These are phyloP conservation scores for Tribolium castaneum DNA, from an alignment of 1,140 invertebrate species.

Conservation along the genomic window DNA sequence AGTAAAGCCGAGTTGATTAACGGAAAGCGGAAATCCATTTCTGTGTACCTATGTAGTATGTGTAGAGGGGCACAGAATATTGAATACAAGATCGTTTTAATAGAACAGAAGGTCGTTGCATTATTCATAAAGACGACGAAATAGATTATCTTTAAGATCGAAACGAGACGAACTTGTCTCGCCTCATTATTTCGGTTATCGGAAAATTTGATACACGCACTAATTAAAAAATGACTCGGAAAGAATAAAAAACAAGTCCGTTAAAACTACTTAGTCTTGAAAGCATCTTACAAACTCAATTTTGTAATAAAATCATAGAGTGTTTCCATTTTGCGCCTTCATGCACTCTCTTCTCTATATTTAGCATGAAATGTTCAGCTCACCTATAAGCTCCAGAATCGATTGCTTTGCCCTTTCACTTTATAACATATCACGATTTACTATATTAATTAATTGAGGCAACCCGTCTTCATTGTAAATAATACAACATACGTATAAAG, in stretches of 20 bases:
- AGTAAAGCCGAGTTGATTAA: conserved; percentile 13
- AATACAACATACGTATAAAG: not conserved
- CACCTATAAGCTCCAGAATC: not conserved
- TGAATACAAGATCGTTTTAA: conserved; percentile 25
- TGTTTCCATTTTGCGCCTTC: not conserved
- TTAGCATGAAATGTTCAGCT: not conserved
- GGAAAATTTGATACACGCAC: not conserved
- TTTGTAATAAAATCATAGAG: conserved; percentile 5
- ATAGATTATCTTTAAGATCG: not conserved
- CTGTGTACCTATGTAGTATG: not conserved
- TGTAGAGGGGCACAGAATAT: not conserved
- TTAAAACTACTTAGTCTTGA: not conserved
- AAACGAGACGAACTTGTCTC: too few relatives aligned
- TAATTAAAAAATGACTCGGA: not conserved
- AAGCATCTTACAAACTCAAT: not conserved
- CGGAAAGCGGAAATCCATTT: conserved; percentile 31
- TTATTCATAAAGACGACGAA: conserved; percentile 8
- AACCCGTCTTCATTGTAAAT: not conserved
- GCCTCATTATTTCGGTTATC: not conserved
- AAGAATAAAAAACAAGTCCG: not conserved
- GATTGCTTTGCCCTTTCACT: conserved; percentile 6
- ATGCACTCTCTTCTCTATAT: not conserved
- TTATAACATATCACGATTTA: conserved; percentile 4
- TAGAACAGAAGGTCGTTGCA: conserved; percentile 1
- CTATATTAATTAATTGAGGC: not conserved